phyloP scores from a whole-genome alignment of 2,113 vertebrate genomes.

The Seriola quinqueradiata region DNA sequence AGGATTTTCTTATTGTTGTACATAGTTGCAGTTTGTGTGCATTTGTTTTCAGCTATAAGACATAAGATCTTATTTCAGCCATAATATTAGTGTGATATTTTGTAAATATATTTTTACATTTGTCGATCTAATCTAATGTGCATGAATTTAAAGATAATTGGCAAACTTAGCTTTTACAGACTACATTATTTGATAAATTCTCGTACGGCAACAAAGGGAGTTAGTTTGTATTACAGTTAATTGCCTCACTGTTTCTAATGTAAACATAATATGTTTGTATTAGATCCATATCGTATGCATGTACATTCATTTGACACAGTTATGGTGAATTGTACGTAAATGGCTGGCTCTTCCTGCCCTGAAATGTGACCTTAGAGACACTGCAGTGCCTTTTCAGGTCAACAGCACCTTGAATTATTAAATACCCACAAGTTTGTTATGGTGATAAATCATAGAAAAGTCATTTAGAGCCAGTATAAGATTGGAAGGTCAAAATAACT shows the following conservation, averaged over 20 bases:
- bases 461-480: neutral
- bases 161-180: neutral
- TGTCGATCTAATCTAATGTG: neutral
- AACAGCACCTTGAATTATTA: constrained; percentile 55
- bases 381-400: constrained; percentile 40
- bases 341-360: neutral
- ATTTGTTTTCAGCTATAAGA: neutral
- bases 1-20: neutral
- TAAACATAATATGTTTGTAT: neutral
- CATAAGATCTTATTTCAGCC: neutral
- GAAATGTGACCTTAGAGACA: constrained; percentile 38
- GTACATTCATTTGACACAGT: neutral
- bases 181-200: neutral
- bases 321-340: neutral
- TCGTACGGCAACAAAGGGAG: neutral
- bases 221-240: neutral
- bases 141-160: neutral
- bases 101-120: neutral
- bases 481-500: constrained; percentile 43
- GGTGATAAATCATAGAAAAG: constrained; percentile 37
- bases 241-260: neutral
- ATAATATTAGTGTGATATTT: neutral
- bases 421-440: constrained; percentile 15
- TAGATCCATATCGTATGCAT: constrained; percentile 8
- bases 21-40: neutral